These are phyloP conservation scores for Melanargia galathea DNA, from an alignment of 2,888 invertebrate genomes.

Conservation along the genomic window DNA sequence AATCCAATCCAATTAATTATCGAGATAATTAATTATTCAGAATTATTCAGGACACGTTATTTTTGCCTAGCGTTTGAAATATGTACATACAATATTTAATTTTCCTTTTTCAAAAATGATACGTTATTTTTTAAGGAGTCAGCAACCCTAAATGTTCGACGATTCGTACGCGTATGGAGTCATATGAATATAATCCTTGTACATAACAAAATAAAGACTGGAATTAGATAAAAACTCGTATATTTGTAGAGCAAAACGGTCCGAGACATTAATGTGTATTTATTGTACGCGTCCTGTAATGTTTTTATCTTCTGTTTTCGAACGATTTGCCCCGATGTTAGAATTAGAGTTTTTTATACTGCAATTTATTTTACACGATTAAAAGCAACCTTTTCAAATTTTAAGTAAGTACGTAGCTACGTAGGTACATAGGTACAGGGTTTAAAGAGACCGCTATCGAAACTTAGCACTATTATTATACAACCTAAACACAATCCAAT, in stretches of 20 bases:
- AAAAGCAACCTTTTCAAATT: constrained; percentile 50
- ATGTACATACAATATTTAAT: too few species aligned
- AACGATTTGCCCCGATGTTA: constrained; percentile 58
- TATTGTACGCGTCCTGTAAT: constrained; percentile 79
- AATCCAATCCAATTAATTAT: too few species aligned
- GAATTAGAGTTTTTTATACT: constrained; percentile 46
- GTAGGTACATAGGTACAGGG: too few species aligned
- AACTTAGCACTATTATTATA: too few species aligned
- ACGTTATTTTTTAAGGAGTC: background rate
- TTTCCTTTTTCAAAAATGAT: background rate
- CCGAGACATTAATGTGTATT: constrained; percentile 80
- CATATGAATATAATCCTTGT: constrained; percentile 28
- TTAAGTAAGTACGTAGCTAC: constrained; percentile 5
- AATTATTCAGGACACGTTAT: background rate
- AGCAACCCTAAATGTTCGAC: constrained; percentile 45
- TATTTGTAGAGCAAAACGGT: constrained; percentile 62
- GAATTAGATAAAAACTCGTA: constrained; percentile 23
- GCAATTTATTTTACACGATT: constrained; percentile 47
- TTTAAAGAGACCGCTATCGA: too few species aligned
- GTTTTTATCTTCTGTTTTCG: constrained; percentile 76
- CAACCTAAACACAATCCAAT: too few species aligned
- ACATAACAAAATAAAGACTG: constrained; percentile 16
- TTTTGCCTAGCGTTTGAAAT: too few species aligned
- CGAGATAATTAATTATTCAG: too few species aligned
- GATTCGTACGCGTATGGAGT: constrained; percentile 42